Conservation (phyloP, 2,113 vertebrate genomes). For the Callaeas wilsoni region DNA sequence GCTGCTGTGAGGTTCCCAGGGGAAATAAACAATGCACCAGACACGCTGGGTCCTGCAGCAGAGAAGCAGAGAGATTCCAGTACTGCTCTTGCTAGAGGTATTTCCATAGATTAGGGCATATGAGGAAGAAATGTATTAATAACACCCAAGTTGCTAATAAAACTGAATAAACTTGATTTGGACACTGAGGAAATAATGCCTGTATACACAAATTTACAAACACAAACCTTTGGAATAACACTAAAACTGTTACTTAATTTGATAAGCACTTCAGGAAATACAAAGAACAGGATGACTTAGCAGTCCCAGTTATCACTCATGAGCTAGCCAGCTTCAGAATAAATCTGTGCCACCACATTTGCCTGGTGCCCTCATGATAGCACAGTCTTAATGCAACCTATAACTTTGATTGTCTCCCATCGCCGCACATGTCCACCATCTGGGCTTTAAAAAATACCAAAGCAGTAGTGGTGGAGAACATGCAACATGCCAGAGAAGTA, state of each 20-base stretch:
- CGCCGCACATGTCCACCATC: rapidly evolving
- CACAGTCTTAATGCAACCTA: background rate
- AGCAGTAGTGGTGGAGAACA: background rate
- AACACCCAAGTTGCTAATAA: background rate
- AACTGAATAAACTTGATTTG: background rate
- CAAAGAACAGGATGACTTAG: background rate
- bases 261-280: background rate
- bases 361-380: background rate
- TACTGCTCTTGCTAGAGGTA: background rate
- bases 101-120: background rate
- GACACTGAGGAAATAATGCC: background rate
- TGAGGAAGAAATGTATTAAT: background rate
- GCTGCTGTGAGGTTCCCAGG: background rate
- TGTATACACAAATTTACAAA: background rate
- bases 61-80: background rate
- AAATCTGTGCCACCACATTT: background rate
- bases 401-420: background rate
- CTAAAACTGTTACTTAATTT: background rate
- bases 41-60: background rate
- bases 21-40: slow-evolving; percentile 8
- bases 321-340: background rate
- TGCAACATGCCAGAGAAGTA: background rate
- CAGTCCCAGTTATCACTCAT: background rate
- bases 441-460: background rate
- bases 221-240: background rate